Conservation (phyloP, 1,140 invertebrate species). For the Ceratina japonica region DNA sequence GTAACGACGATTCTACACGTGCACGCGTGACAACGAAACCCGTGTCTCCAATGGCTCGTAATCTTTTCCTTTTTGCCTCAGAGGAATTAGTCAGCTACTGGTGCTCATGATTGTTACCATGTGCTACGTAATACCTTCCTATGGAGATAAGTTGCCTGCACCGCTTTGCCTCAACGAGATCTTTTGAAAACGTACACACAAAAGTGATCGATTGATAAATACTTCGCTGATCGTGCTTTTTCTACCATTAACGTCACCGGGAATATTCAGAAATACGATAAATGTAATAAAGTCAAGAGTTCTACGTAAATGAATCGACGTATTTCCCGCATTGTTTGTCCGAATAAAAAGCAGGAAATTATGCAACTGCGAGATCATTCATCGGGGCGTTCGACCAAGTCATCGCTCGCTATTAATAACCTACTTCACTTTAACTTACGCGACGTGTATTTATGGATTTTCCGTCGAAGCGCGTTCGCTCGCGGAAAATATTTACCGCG, state of each 20-base stretch:
- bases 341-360: slow-evolving; percentile 3
- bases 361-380: slow-evolving; percentile 32
- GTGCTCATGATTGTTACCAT: not conserved
- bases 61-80: slow-evolving; percentile 12
- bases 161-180: not conserved
- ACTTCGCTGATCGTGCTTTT: too few species aligned
- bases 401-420: slow-evolving; percentile 28
- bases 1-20: slow-evolving; percentile 54
- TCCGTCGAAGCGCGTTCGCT: not conserved
- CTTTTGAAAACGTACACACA: too few species aligned
- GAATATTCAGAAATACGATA: too few species aligned
- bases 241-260: too few species aligned
- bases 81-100: slow-evolving; percentile 17
- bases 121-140: not conserved
- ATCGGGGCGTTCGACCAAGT: not conserved
- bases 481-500: not conserved
- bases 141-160: not conserved
- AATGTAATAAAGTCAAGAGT: not conserved
- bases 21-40: slow-evolving; percentile 40
- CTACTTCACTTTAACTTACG: not conserved
- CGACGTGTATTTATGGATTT: slow-evolving; percentile 5
- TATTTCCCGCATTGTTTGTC: too few species aligned
- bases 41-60: slow-evolving; percentile 25
- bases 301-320: not conserved
- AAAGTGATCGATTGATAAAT: too few species aligned